phyloP scores from a whole-genome alignment of 2,888 invertebrate species.

The Tanytarsus gracilentus region DNA sequence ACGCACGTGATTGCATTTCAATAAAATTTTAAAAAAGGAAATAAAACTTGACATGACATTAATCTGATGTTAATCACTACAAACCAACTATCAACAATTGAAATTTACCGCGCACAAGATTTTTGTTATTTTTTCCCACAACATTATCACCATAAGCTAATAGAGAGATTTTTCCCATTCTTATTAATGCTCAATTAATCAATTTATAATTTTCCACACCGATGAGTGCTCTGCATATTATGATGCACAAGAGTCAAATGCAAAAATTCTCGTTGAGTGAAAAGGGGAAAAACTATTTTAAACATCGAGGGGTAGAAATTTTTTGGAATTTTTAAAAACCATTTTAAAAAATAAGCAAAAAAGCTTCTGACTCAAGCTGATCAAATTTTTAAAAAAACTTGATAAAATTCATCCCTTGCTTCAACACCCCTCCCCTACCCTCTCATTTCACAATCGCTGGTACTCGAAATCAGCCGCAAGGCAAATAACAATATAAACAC shows the following conservation, averaged over 20 bases:
- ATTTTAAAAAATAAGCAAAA: no score
- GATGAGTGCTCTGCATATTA: slow-evolving; percentile 8
- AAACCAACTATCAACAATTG: background rate
- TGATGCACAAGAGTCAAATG: background rate
- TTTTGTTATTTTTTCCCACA: slow-evolving; percentile 16
- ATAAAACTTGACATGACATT: slow-evolving; percentile 13
- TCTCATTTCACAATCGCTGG: background rate
- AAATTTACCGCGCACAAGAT: no score
- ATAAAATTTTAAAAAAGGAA: background rate
- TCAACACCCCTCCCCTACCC: background rate
- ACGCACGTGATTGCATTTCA: slow-evolving; percentile 2
- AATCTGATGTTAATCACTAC: slow-evolving; percentile 18
- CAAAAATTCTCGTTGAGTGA: background rate
- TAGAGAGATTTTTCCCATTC: background rate
- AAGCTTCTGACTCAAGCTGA: no score
- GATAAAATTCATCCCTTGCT: background rate
- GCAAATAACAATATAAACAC: slow-evolving; percentile 2
- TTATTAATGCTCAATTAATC: slow-evolving; percentile 16
- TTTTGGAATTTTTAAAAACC: no score
- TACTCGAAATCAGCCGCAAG: slow-evolving; percentile 11
- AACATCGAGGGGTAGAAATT: no score
- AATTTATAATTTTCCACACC: slow-evolving; percentile 16
- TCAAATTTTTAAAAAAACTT: no score
- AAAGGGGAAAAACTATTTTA: slow-evolving; percentile 5
- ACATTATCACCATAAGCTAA: background rate